Evolutionary conservation across 2,113 vertebrate species (phyloP).

Genomic region (Pollimyrus isidori): DNA sequence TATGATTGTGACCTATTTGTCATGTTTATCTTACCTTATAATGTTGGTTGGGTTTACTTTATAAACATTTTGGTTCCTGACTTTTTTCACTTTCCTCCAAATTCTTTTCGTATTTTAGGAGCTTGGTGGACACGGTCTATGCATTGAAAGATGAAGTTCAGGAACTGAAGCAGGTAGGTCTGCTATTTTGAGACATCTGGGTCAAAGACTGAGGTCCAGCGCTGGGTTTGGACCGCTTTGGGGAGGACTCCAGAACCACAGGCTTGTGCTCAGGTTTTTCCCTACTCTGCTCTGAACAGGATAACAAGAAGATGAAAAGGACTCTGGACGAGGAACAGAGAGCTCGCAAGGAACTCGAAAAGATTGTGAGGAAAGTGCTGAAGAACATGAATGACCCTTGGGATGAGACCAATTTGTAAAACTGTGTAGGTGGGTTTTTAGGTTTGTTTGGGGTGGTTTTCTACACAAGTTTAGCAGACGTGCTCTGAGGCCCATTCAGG

Average conservation of each 20-base stretch:
- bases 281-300: constrained; percentile 56
- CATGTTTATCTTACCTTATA: neutral
- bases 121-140: constrained; percentile 94
- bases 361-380: constrained; percentile 81
- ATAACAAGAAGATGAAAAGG: constrained; percentile 96
- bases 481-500: neutral
- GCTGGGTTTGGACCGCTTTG: neutral
- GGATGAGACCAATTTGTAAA: constrained; percentile 95
- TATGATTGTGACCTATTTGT: neutral
- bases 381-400: constrained; percentile 93
- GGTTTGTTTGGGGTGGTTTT: neutral
- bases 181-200: neutral
- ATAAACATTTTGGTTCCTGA: neutral
- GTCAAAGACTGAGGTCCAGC: neutral
- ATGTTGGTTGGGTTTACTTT: neutral
- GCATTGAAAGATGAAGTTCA: constrained; percentile 92
- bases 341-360: constrained; percentile 88
- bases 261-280: neutral
- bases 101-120: constrained; percentile 59
- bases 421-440: neutral
- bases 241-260: neutral
- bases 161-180: constrained; percentile 84
- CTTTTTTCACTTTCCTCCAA: neutral
- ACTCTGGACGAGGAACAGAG: constrained; percentile 90
- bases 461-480: neutral